Percentiles rank a stretch among this genome's conserved stretches.
Evolutionary conservation across 2,113 vertebrate species (phyloP).

Genomic region (Actinemys pallida): DNA sequence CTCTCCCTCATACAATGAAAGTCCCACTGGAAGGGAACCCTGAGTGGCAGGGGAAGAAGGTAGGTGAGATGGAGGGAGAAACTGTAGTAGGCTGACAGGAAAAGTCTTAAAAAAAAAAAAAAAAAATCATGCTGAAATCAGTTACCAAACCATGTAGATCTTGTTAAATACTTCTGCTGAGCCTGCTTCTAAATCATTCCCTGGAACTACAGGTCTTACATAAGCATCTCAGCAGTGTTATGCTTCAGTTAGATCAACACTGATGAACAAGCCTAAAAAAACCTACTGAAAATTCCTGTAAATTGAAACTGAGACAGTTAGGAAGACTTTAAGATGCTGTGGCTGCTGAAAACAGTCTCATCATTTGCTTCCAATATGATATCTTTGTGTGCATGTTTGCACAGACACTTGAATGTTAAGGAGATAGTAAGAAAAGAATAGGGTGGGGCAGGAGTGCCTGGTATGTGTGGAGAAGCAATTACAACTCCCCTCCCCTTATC

Average conservation of each 20-base stretch:
- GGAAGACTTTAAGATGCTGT: neutral
- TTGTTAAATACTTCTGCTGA: neutral
- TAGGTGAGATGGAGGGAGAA: neutral
- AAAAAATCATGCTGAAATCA: neutral
- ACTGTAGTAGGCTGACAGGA: neutral
- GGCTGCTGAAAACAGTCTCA: neutral
- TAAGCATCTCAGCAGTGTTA: too few species aligned
- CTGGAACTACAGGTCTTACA: neutral
- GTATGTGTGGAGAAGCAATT: neutral
- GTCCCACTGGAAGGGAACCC: too few species aligned
- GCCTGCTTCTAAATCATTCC: neutral
- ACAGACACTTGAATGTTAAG: too few species aligned
- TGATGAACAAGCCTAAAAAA: neutral
- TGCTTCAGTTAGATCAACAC: neutral
- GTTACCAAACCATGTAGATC: neutral
- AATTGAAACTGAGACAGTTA: neutral
- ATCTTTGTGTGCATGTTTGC: neutral
- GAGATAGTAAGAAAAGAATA: neutral
- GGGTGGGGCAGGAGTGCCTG: neutral
- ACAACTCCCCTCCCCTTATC: neutral
- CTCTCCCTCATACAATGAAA: neutral
- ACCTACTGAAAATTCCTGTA: neutral
- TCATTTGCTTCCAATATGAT: neutral
- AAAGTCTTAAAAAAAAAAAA: neutral
- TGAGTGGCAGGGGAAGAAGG: too few species aligned